Base-by-base conservation (phyloP, 2,888 invertebrate genomes). In the Eupithecia subumbrata region DNA sequence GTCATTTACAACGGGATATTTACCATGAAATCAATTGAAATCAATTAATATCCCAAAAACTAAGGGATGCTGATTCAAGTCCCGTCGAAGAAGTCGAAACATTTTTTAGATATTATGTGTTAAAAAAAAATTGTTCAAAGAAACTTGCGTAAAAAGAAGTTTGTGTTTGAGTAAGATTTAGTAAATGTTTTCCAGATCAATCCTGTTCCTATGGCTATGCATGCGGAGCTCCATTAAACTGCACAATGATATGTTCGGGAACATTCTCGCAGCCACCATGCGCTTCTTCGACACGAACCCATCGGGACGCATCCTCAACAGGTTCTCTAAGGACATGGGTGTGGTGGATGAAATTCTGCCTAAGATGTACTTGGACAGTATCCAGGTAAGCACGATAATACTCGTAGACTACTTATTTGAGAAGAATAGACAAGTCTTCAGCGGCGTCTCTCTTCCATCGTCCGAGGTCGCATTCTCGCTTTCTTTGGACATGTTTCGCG, bases 271-370 rank as follows among this genome's bases (percentile, higher is more conserved):
- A 78, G 96, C 97, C 0, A 97, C 97, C 0, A 97, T 98, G 95
- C 92, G 96, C 37, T 98, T 98, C 92, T 98, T 98, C 89, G 97
- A 98, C 87, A 96, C 96, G 9, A 98, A 98, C 89, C 97, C 98
- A 0, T 97, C 97, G 18, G 97, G 98, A 48, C 96, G 97, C 25
- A 97, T 98, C 82, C 95, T 98, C 72, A 98, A 98, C 90, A 93
- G 98, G 73, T 98, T 98, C 90, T 97, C 98, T 0, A 98, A 98
- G 87, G 98, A 98, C 86, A 96, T 97, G 91, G 97, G 97, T 0
- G 95, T 97, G 2, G 96, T 98, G 69, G 97, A 97, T 85, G 97
- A 97, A 89, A 92, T 96, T 25, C 88, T 97, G 71, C 97, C 97
- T 0, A 91, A 95, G 78, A 96, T 96, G 84, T 95, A 96, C 85